These are phyloP conservation scores for Rhagonycha fulva DNA, from an alignment of 2,888 invertebrate genomes.

Conservation along the genomic window DNA sequence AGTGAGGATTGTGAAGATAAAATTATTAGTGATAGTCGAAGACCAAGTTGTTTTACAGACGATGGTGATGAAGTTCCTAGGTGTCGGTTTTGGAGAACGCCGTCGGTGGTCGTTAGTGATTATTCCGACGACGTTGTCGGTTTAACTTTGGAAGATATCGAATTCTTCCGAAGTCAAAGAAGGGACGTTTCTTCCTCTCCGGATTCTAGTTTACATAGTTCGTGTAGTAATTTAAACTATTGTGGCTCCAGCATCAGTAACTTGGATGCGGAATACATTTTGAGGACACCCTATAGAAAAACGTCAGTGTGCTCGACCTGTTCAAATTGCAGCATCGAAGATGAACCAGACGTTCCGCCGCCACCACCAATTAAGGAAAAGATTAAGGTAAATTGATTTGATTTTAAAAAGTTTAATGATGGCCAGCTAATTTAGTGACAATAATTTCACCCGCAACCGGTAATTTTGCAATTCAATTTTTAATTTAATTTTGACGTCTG, in stretches of 20 bases:
- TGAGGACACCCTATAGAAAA: constrained; percentile 66
- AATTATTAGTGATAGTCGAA: constrained; percentile 47
- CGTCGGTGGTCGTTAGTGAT: constrained; percentile 86
- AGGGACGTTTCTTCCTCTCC: constrained; percentile 53
- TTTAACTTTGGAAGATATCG: constrained; percentile 63
- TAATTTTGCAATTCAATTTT: constrained; percentile 25
- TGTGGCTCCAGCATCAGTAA: constrained; percentile 62
- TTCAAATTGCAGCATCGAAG: constrained; percentile 75
- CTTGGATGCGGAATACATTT: constrained; percentile 58
- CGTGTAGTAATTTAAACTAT: constrained; percentile 63
- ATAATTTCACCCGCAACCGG: constrained; percentile 20
- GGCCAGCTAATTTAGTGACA: not conserved
- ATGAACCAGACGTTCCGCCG: constrained; percentile 60
- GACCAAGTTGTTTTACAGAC: constrained; percentile 59
- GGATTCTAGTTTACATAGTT: constrained; percentile 62
- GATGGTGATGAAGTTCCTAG: constrained; percentile 54
- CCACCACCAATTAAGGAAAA: constrained; percentile 41
- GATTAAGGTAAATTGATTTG: constrained; percentile 12
- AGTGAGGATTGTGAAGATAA: constrained; percentile 54
- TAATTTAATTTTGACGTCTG: constrained; percentile 36
- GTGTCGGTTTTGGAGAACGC: constrained; percentile 73
- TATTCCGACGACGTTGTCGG: constrained; percentile 76
- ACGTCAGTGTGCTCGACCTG: constrained; percentile 76
- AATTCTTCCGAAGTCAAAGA: constrained; percentile 60
- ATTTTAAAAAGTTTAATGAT: not conserved